Evolutionary conservation across 2,113 vertebrate species (phyloP), one percentile per base, ranked within the genome.

Genomic region (Ctenodactylus gundi): DNA sequence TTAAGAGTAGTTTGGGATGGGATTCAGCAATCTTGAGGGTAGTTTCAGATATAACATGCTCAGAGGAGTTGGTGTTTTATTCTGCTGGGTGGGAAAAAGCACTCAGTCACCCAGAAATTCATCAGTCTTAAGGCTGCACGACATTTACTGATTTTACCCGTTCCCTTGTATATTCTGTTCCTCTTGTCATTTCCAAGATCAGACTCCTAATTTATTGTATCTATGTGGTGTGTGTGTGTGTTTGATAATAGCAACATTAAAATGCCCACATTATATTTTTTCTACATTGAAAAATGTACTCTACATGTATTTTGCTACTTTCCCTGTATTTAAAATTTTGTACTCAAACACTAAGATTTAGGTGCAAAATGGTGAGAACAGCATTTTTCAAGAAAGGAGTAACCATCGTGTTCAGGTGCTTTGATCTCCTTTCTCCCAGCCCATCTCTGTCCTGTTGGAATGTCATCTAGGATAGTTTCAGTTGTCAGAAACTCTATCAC

Each of bases 41-140:
- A 70, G 41, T 17, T 83, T 86, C 41, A 39, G 7, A 29, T 13
- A 9, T 7, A 1, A 8, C 27, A 31, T 6, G 10, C 25, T 84
- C 39, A 57, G 1, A 12, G n/a, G 8, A 53, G 7, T 34, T 27
- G 64, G 6, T 25, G 6, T 7, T 67, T 84, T 36, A 36, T 82
- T 14, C 36, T 78, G 11, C 27, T 70, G 9, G 1, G 20, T 31
- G 1, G 39, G 49, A 49, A 81, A 44, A 27, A 10, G 18, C 4
- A 5, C 25, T 25, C 20, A 1, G 34, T 6, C 1, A 13, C 14
- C 13, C 36, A 1, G 36, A 6, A 11, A 44, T n/a, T 9, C 18
- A 0, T 3, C 13, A 11, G 20, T 41, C 27, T 83, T n/a, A 14
- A 41, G 21, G 58, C 65, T 41, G 25, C n/a, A 87, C 90, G 23